phyloP scores from a whole-genome alignment of 2,888 invertebrate species.

The Ochropleura plecta region DNA sequence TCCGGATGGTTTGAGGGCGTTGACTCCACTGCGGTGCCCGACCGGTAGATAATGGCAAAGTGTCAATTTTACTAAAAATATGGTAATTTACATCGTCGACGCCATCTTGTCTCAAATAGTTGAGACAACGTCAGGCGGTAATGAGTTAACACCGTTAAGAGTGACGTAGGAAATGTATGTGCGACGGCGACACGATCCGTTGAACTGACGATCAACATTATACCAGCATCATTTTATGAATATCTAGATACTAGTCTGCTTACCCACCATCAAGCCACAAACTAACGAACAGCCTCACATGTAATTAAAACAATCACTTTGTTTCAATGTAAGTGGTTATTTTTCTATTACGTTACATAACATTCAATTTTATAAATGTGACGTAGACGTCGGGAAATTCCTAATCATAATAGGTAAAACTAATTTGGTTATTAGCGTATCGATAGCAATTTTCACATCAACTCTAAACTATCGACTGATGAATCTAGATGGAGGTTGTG shows the following conservation, averaged over 20 bases:
- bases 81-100: constrained; percentile 82
- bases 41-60: constrained; percentile 85
- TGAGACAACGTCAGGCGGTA: constrained; percentile 66
- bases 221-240: constrained; percentile 33
- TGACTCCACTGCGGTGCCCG: constrained; percentile 86
- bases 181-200: constrained; percentile 42
- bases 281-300: constrained; percentile 28
- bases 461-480: constrained; percentile 19
- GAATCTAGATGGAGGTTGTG: constrained; percentile 39
- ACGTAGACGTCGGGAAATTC: constrained; percentile 47
- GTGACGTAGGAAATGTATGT: constrained; percentile 50
- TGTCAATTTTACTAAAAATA: constrained; percentile 89
- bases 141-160: constrained; percentile 68
- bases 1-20: constrained; percentile 89
- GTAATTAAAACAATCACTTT: constrained; percentile 49
- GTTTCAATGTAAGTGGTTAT: constrained; percentile 28
- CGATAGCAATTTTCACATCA: constrained; percentile 48
- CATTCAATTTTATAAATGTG: constrained; percentile 36
- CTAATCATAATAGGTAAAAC: constrained; percentile 52
- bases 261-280: constrained; percentile 6
- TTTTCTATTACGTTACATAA: constrained; percentile 46
- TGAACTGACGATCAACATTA: constrained; percentile 34
- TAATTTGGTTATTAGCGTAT: constrained; percentile 56
- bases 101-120: constrained; percentile 77
- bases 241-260: neutral